Base-by-base conservation (phyloP, 92 coral and sea anemone genomes). In the Nematostella vectensis region DNA sequence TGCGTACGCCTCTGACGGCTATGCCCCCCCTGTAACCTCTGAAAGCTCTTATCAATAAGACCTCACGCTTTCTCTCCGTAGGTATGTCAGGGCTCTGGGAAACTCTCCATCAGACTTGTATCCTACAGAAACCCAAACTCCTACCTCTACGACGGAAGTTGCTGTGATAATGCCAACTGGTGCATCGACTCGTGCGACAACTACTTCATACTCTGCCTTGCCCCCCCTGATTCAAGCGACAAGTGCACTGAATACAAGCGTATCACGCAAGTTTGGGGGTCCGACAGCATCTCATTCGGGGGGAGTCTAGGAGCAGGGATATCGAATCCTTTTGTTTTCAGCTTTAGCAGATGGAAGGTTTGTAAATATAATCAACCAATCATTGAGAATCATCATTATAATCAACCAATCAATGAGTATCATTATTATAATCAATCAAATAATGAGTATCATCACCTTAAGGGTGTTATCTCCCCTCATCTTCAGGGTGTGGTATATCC, bases 161-260 rank as follows among this genome's bases (percentile, higher is more conserved):
- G 89, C 29, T 82, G 89, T 24, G 89, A 82, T 62, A 71, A 57
- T 50, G 1, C 59, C 0, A 10, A 3, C 0, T 23, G 29, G 26
- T 82, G 89, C 53, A 15, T 81, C 17, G 57, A 62, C 42, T 48
- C 55, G 12, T 77, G 89, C 49, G 89, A 82, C 53, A 77, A 77
- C 18, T 70, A 63, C 50, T 77, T 82, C 45, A 42, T 48, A 18
- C 50, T 82, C 11, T 82, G 89, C 45, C 63, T 77, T 62, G 63
- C 89, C 11, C 38, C 50, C 20, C 47, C 50, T 24, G 61, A 64
- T 1, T 47, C 70, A 11, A 24, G 65, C 13, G 43, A 42, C 31
- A 51, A 50, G 39, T 82, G 89, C 45, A 48, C 83, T 16, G 45
- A 71, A 43, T 57, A 59, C 36, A 66, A 66, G 21, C 50, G 65